Base-by-base conservation (phyloP, 1,140 invertebrate genomes). In the Drosophila takahashii region DNA sequence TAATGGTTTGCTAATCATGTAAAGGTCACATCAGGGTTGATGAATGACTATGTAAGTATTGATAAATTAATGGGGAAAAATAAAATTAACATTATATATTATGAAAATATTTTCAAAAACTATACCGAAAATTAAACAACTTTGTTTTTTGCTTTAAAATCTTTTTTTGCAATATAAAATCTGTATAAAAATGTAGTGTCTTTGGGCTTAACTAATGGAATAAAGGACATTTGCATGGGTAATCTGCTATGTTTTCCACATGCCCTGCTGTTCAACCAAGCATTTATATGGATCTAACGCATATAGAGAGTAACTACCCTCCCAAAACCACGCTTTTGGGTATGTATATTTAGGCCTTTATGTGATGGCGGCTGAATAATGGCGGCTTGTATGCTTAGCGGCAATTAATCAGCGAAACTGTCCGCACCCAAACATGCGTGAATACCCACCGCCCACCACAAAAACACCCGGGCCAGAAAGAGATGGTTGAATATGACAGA, bases 321-420 rank as follows among this genome's bases (percentile, higher is more conserved):
- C 10, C 36, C 26, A 11, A 11, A 59, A 16, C 10, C 36, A 18
- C 29, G 48, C 27, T 22, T 45, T 39, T 27, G 44, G 44, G 13
- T 48, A 15, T 57, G 71, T 66, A 75, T 75, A 66, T 72, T 75
- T 53, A 53, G 59, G 47, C 66, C 51, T 66, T 77, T 77, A 69
- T 77, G 76, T 51, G 58, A 45, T 48, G 72, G 61, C 61, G 59
- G 54, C 64, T 78, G 74, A 85, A 85, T 84, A 80, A 85, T 84
- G 81, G 69, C 80, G 71, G 77, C 77, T 79, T 87, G 84, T 87
- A 76, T 87, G 83, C 57, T 89, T 83, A 89, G 72, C 67, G 54
- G 84, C 84, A 87, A 87, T 87, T 87, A 87, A 87, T 87, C 83
- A 89, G 83, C 83, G 83, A 75, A 83, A 89, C 83, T 86, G 83